Base-by-base conservation (phyloP, 2,113 vertebrate genomes). In the Grammomys surdaster region DNA sequence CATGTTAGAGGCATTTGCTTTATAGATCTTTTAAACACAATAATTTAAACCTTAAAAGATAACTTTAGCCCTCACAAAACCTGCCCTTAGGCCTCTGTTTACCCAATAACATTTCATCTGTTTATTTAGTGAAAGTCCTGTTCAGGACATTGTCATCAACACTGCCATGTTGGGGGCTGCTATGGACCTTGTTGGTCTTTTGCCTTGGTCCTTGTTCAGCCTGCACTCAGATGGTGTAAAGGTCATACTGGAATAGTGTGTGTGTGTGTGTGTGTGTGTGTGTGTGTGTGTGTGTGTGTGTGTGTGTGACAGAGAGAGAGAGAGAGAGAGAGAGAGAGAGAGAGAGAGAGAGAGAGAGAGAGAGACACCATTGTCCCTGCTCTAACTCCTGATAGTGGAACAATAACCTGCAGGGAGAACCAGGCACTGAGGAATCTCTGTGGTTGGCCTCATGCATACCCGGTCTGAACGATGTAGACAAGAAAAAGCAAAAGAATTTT, bases 401-500 rank as follows among this genome's bases (percentile, higher is more conserved):
- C 60, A 91, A 40, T 60, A 88, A 12, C 75, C 56, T 90, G 22
- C 76, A 75, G 28, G 16, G 67, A 46, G 6, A 88, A 95, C 88
- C 75, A 76, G 92, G 77, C 54, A 48, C 51, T 56, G 40, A 67
- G 28, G 43, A 54, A 20, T 70, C n/a, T 90, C 31, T 1, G 0
- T 12, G 19, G 31, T 17, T 96, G 88, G 26, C 46, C 40, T 95
- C 95, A 65, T 72, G 69, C 26, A 89, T 8, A 46, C 7, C 69
- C 77, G 88, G 75, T 90, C 26, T 87, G 92, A 60, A 96, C 80
- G 80, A 96, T 81, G 84, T 40, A 76, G 54, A 76, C 28, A 96
- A 31, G 54, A 31, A 67, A 86, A 67, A 22, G 28, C 14, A 84
- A 46, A 48, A 14, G 17, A 51, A 86, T 58, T 94, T 56, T 48